Evolutionary conservation across 2,888 invertebrate species (phyloP).

Genomic region (Erynnis tages): DNA sequence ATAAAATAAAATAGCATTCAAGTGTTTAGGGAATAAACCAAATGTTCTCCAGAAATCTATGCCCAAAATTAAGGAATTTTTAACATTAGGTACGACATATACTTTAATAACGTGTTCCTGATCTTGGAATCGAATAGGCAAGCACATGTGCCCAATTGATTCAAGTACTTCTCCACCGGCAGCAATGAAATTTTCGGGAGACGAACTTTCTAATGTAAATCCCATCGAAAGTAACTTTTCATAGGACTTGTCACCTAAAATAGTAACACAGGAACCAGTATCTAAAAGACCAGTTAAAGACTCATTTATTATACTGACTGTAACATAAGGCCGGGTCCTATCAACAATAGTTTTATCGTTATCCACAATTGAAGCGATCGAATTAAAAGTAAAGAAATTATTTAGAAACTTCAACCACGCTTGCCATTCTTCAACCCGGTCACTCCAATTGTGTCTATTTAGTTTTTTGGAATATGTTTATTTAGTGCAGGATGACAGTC

Average conservation of each 20-base stretch:
- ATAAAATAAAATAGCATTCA: background rate
- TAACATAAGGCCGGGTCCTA: conserved; percentile 30
- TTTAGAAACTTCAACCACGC: conserved; percentile 29
- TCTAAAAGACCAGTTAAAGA: conserved; percentile 31
- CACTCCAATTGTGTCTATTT: conserved; percentile 11
- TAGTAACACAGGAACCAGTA: conserved; percentile 33
- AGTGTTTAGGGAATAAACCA: background rate
- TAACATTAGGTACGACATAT: background rate
- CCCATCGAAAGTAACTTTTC: background rate
- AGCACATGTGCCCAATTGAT: background rate
- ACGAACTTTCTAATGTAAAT: background rate
- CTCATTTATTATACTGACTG: conserved; percentile 14
- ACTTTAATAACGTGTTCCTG: background rate
- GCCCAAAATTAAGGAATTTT: background rate
- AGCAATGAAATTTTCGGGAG: background rate
- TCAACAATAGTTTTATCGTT: conserved; percentile 15
- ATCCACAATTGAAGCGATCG: conserved; percentile 29
- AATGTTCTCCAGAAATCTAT: background rate
- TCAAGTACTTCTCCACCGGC: background rate
- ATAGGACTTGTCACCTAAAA: conserved; percentile 33
- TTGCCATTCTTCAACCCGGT: conserved; percentile 18
- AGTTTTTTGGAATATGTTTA: conserved; percentile 26
- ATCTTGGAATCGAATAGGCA: background rate
- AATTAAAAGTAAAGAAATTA: conserved; percentile 14
- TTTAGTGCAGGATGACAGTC: background rate